Evolutionary conservation across 2,113 vertebrate species (phyloP), one percentile per base, ranked within the genome.

Genomic region (Asarcornis scutulata): DNA sequence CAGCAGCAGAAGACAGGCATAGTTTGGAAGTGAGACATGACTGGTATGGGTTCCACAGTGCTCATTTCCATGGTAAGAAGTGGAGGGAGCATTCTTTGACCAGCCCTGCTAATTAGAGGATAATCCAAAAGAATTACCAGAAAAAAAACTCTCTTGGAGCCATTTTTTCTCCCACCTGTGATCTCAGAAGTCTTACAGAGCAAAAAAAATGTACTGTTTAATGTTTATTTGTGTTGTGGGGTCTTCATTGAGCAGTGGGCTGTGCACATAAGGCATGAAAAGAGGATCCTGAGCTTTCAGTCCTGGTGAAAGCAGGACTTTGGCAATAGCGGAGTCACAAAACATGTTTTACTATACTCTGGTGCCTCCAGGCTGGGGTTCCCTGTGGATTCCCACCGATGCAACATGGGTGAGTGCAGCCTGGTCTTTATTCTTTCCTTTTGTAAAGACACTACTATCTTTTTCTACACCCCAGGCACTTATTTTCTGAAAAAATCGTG

Each of bases 11-110:
- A 21, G 46, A 36, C 52, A 67, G 69, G 40, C 29, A 21, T 7
- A 26, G 6, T n/a, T 22, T 7, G 4, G 69, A 66, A 84, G 13
- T 22, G 55, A 78, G 46, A 44, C 0, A 0, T n/a, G 64, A 58
- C 34, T 53, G 26, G 3, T 15, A 32, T 23, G n/a, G 16, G 17
- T 36, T 68, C 66, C 62, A 75, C 2, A 0, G 32, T 31, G 27
- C 34, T 94, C 59, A 32, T 40, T 60, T 82, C 46, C 48, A 91
- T 2, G 1, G 20, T 22, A 48, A 48, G 36, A 89, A 91, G 13
- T 71, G 74, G 23, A 86, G 40, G 38, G 13, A 9, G n/a, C 27
- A 11, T 23, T n/a, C 40, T 72, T 48, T 15, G 14, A 69, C 3
- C 48, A 67, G 26, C 4, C 3, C 7, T 85, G 56, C 11, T 79